These are phyloP conservation scores for Mola mola DNA, from an alignment of 2,113 vertebrate species.

Conservation along the genomic window DNA sequence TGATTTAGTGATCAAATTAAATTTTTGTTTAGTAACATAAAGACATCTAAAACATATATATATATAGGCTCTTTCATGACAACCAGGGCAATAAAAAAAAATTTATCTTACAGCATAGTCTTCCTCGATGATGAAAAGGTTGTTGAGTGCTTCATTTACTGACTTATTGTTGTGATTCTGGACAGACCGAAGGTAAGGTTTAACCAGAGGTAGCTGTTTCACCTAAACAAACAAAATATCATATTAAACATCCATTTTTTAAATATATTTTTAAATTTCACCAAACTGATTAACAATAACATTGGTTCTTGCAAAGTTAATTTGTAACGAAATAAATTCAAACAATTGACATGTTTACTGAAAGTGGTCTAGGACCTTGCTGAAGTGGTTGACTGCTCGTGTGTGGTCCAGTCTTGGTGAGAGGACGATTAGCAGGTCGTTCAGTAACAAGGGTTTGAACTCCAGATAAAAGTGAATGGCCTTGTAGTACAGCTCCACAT, in stretches of 20 bases:
- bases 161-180: slow-evolving; percentile 99
- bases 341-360: too few species aligned
- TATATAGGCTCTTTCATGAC: too few species aligned
- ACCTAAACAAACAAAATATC: slow-evolving; percentile 82
- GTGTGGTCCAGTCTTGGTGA: slow-evolving; percentile 97
- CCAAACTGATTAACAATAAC: neutral
- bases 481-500: slow-evolving; percentile 98
- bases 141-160: slow-evolving; percentile 97
- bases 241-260: too few species aligned
- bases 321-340: too few species aligned
- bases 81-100: neutral
- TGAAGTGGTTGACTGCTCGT: slow-evolving; percentile 96
- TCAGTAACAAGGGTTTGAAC: slow-evolving; percentile 95
- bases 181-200: slow-evolving; percentile 96
- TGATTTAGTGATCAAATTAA: too few species aligned
- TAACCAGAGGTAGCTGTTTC: slow-evolving; percentile 95
- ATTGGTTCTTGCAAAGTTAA: too few species aligned
- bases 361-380: slow-evolving; percentile 84
- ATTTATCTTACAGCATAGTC: slow-evolving; percentile 90
- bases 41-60: slow-evolving; percentile 2
- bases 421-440: slow-evolving; percentile 95
- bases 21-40: neutral
- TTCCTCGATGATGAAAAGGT: slow-evolving; percentile 98
- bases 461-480: slow-evolving; percentile 97
- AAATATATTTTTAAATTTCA: too few species aligned